A percentile compares a stretch with the other conserved stretches of the same genome.
These are phyloP conservation scores for Junonia oenone DNA, from an alignment of 2,888 invertebrate genomes.

Conservation along the genomic window DNA sequence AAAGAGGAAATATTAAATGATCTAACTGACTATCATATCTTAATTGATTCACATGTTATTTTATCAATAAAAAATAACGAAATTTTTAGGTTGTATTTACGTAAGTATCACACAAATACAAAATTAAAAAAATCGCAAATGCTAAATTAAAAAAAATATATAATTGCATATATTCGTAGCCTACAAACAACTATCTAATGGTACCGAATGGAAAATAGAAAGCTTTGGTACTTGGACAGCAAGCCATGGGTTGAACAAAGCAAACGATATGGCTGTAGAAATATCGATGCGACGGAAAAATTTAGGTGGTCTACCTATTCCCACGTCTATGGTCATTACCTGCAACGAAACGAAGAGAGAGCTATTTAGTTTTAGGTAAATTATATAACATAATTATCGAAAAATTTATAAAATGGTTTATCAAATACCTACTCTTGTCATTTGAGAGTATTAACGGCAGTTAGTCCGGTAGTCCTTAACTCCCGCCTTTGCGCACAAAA, in stretches of 20 bases:
- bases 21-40: constrained; percentile 36
- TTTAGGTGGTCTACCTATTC: constrained; percentile 35
- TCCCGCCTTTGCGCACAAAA: too few relatives aligned
- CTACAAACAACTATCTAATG: constrained; percentile 43
- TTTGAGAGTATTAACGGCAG: too few relatives aligned
- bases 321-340: constrained; percentile 29
- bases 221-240: constrained; percentile 48
- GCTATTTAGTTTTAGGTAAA: constrained; percentile 40
- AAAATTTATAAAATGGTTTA: too few relatives aligned
- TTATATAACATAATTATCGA: neutral
- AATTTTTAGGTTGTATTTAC: constrained; percentile 2
- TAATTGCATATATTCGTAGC: constrained; percentile 42
- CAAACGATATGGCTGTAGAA: constrained; percentile 30
- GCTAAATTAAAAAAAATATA: too few relatives aligned
- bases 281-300: constrained; percentile 46
- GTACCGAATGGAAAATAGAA: constrained; percentile 40
- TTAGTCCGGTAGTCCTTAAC: too few relatives aligned
- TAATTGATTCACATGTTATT: constrained; percentile 52
- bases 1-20: constrained; percentile 25
- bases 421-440: too few relatives aligned
- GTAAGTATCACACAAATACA: constrained; percentile 12
- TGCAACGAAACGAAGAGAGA: constrained; percentile 43
- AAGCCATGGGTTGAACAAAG: constrained; percentile 37
- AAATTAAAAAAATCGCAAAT: too few relatives aligned
- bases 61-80: constrained; percentile 32